A percentile compares a stretch with the other conserved stretches of the same genome.
Evolutionary conservation across 1,140 invertebrate species (phyloP).

Genomic region (Lepidurus apus): DNA sequence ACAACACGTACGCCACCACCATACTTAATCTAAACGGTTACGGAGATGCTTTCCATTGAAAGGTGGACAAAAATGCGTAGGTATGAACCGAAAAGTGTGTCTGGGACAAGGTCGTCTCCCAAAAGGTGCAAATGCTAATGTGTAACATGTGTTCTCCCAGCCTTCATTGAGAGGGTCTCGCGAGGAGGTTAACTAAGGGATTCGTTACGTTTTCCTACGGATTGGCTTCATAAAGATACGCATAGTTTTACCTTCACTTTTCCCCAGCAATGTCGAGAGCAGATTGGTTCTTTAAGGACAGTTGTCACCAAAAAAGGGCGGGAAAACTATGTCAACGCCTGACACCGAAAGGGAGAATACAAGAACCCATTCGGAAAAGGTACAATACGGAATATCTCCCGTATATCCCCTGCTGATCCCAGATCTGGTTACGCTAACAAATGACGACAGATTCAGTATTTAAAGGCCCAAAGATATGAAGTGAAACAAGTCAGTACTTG

Average conservation of each 20-base stretch:
- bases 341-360: background rate
- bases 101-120: constrained; percentile 2
- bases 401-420: background rate
- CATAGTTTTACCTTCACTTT: constrained; percentile 8
- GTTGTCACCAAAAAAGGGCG: background rate
- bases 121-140: background rate
- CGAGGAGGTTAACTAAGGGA: background rate
- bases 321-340: constrained; percentile 4
- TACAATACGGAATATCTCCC: background rate
- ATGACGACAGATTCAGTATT: background rate
- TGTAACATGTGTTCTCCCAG: background rate
- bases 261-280: background rate
- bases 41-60: background rate
- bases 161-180: constrained; percentile 1
- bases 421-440: background rate
- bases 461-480: background rate
- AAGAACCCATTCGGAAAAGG: background rate
- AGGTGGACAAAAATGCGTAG: background rate
- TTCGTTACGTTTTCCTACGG: background rate
- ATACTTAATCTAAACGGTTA: background rate
- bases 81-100: background rate
- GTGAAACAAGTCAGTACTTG: background rate
- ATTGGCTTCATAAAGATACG: background rate
- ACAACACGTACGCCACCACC: background rate
- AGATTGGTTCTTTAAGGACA: background rate